Evolutionary conservation across 1,140 invertebrate species (phyloP).

Genomic region (Pygmarrhopalites habei): DNA sequence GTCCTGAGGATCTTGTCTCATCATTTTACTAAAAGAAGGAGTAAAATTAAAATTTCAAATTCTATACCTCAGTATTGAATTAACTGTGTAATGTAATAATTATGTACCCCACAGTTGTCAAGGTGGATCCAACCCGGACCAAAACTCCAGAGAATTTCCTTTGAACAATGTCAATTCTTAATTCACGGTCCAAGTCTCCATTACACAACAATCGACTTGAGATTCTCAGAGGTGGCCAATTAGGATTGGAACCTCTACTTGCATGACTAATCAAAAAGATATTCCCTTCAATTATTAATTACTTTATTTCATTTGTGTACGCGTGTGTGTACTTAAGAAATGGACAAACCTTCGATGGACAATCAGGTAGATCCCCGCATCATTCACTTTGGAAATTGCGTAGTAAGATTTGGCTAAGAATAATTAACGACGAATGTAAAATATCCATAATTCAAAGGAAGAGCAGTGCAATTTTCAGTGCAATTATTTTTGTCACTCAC

Average conservation of each 20-base stretch:
- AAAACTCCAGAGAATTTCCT: slow-evolving; percentile 45
- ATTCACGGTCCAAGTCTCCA: slow-evolving; percentile 52
- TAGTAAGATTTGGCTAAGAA: slow-evolving; percentile 46
- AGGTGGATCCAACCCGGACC: slow-evolving; percentile 47
- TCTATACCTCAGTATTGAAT: too few relatives aligned
- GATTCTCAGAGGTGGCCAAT: slow-evolving; percentile 26
- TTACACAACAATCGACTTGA: slow-evolving; percentile 44
- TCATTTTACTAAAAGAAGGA: too few relatives aligned
- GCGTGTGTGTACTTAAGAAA: too few relatives aligned
- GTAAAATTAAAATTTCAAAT: too few relatives aligned
- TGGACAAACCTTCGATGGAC: slow-evolving; percentile 45
- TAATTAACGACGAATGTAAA: too few relatives aligned
- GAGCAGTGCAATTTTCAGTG: too few relatives aligned
- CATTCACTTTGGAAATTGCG: slow-evolving; percentile 49
- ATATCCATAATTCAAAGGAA: too few relatives aligned
- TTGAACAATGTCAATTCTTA: slow-evolving; percentile 45
- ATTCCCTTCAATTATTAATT: too few relatives aligned
- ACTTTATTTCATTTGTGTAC: too few relatives aligned
- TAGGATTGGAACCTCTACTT: slow-evolving; percentile 24
- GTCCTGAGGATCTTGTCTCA: too few relatives aligned
- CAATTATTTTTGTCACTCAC: too few relatives aligned
- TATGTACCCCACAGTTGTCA: slow-evolving; percentile 44
- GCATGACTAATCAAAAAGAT: slow-evolving; percentile 16
- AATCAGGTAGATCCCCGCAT: slow-evolving; percentile 46
- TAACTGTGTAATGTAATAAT: too few relatives aligned